A percentile compares a stretch with the other conserved stretches of the same genome.
These are phyloP conservation scores for Rhea pennata DNA, from an alignment of 2,113 vertebrate species.

Conservation along the genomic window DNA sequence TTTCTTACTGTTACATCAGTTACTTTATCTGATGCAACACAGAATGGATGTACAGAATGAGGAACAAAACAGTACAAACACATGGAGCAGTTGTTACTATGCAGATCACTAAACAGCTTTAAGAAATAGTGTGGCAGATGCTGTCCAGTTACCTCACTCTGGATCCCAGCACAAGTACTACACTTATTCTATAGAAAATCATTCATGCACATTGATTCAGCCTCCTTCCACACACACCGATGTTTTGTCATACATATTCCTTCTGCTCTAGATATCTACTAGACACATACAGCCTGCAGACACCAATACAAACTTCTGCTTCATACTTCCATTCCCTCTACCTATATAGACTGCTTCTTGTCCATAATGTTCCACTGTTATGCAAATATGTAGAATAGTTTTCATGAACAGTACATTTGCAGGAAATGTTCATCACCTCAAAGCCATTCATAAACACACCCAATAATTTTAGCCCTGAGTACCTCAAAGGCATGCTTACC, in stretches of 20 bases:
- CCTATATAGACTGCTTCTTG: neutral
- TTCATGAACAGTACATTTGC: neutral
- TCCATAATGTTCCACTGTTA: neutral
- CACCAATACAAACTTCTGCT: neutral
- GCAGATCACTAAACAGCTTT: neutral
- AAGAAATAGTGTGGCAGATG: neutral
- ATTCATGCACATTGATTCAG: neutral
- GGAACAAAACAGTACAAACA: neutral
- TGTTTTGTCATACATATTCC: neutral
- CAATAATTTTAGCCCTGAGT: neutral
- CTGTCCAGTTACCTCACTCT: neutral
- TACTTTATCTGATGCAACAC: neutral
- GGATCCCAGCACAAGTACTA: neutral
- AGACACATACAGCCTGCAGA: neutral
- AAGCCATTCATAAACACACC: neutral
- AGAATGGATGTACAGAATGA: neutral
- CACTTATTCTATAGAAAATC: neutral
- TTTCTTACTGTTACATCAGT: neutral
- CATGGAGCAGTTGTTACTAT: neutral
- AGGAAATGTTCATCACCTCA: neutral
- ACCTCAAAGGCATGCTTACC: neutral
- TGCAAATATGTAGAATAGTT: neutral
- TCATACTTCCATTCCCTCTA: neutral
- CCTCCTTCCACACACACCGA: neutral
- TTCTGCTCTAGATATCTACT: neutral